phyloP scores from a whole-genome alignment of 2,113 vertebrate genomes.

The Amphiprion ocellaris region DNA sequence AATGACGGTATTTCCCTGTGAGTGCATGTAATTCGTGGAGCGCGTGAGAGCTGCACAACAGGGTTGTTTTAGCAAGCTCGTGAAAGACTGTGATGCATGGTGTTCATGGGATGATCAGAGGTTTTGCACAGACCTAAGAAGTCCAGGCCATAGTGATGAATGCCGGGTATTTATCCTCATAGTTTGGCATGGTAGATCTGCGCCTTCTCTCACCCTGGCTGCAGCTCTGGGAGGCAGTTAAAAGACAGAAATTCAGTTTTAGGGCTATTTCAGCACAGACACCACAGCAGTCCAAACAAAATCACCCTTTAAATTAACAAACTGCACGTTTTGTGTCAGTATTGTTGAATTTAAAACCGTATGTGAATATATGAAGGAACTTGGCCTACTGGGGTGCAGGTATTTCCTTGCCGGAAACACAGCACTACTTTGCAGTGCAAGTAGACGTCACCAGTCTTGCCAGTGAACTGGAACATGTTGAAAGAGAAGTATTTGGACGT shows the following conservation, averaged over 20 bases:
- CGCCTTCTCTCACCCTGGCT: background rate
- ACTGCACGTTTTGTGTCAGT: background rate
- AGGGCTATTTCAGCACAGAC: background rate
- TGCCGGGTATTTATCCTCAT: background rate
- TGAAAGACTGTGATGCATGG: background rate
- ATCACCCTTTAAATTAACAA: too few relatives aligned
- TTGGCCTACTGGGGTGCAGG: conserved; percentile 21
- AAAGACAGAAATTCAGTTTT: background rate
- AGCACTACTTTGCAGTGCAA: conserved; percentile 40
- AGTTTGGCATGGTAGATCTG: conserved; percentile 1
- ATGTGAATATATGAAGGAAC: too few relatives aligned
- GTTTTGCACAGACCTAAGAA: conserved; percentile 15
- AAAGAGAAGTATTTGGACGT: conserved; percentile 42
- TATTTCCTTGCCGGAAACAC: background rate
- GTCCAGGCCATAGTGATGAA: conserved; percentile 42
- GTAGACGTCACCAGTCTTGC: conserved; percentile 4
- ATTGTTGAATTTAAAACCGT: background rate
- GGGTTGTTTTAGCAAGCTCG: too few relatives aligned
- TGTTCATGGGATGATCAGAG: background rate
- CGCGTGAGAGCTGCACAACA: too few relatives aligned
- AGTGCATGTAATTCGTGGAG: too few relatives aligned
- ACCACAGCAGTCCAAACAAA: too few relatives aligned
- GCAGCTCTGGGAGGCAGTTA: background rate
- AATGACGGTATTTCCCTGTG: too few relatives aligned
- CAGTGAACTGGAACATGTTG: conserved; percentile 48